Base-by-base conservation (phyloP, 2,797 vertebrate species). In the Geotrypetes seraphini region DNA sequence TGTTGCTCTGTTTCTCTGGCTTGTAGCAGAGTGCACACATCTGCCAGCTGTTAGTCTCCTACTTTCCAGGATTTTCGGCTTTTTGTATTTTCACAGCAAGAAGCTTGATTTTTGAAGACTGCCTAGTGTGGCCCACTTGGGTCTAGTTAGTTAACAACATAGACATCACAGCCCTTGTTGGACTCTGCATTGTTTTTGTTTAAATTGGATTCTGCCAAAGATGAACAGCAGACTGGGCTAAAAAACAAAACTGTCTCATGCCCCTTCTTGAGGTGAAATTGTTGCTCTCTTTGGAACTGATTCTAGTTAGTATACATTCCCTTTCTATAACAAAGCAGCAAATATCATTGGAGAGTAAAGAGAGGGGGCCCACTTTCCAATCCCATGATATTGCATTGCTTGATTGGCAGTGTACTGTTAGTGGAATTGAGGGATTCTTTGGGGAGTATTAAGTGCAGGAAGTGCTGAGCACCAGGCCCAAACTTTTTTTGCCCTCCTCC, bases 91-190 rank as follows among this genome's bases (percentile, higher is more conserved):
- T 42, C 50, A 53, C n/a, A n/a, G 53, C 55, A 58, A 57, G 60
- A 73, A 78, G 67, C 60, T 75, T 63, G 68, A 73, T n/a, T 49
- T 56, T 71, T 62, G 63, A 47, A 60, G 63, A 59, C 58, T 73
- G 75, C 71, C 61, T 40, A 63, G 35, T 46, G 60, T 63, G n/a
- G n/a, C n/a, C n/a, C n/a, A n/a, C n/a, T n/a, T 57, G 63, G 51
- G 41, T 12, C 9, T 18, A 16, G 16, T 22, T 18, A 16, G 16
- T 18, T 27, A 66, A 63, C 46, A 65, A 71, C 47, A 60, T 63
- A 46, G 43, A 28, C 34, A 43, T 36, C 52, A 69, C 55, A 59
- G 56, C 60, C 39, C 31, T 33, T 45, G 66, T 33, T 45, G 66
- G 55, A 54, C 40, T 19, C 65, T 66, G 50, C 50, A 52, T 49